Percentiles rank a stretch among this genome's conserved stretches.
phyloP scores from a whole-genome alignment of 2,888 invertebrate species.

The Isotomurus palustris region DNA sequence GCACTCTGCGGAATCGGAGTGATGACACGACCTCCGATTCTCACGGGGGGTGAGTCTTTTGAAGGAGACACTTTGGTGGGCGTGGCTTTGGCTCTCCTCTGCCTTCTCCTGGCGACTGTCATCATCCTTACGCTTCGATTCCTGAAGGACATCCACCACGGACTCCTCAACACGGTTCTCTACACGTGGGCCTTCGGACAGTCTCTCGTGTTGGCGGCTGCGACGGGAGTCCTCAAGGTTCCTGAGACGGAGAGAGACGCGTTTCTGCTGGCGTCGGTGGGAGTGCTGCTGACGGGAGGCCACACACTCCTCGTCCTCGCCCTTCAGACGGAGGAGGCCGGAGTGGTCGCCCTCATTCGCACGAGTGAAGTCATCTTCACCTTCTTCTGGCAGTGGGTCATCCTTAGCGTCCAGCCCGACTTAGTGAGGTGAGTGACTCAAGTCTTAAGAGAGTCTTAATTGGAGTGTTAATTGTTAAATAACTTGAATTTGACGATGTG shows the following conservation, averaged over 20 bases:
- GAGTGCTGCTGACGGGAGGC: conserved; percentile 52
- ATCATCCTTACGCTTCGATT: conserved; percentile 13
- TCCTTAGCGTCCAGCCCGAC: conserved; percentile 28
- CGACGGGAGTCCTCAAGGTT: conserved; percentile 1
- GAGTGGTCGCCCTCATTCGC: conserved; percentile 82
- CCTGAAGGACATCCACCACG: conserved; percentile 17
- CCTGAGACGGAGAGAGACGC: conserved; percentile 10
- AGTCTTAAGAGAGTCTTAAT: no score
- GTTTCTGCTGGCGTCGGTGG: conserved; percentile 17
- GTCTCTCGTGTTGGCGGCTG: conserved; percentile 5
- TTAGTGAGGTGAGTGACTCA: conserved; percentile 31
- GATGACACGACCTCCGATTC: conserved; percentile 35
- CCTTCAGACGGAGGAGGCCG: conserved; percentile 82
- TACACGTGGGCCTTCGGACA: conserved; percentile 14
- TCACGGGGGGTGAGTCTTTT: conserved; percentile 33
- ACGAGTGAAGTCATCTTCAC: conserved; percentile 88
- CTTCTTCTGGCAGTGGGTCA: conserved; percentile 70
- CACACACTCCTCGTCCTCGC: conserved; percentile 79
- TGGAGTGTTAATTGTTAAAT: no score
- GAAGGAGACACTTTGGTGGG: conserved; percentile 31
- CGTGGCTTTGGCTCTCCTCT: conserved; percentile 11
- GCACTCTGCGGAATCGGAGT: conserved; percentile 34
- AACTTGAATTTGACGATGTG: neutral
- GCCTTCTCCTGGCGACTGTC: conserved; percentile 16
- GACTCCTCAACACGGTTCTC: conserved; percentile 14